Conservation (phyloP, 1,140 invertebrate species). For the Drosophila asahinai region DNA sequence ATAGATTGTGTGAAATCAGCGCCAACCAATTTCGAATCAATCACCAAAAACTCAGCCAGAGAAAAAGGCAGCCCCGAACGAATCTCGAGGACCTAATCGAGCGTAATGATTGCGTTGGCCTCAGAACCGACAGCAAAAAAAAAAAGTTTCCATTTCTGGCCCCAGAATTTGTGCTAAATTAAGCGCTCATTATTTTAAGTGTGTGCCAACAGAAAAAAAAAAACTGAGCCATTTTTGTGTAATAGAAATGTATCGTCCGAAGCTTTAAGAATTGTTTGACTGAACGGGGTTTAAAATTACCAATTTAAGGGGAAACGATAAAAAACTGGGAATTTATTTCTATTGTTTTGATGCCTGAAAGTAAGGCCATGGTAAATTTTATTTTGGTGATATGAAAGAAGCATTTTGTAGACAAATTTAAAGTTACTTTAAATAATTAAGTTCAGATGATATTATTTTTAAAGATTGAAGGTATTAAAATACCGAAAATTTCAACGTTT, state of each 20-base stretch:
- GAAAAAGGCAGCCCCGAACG: constrained; percentile 28
- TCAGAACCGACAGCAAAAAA: constrained; percentile 10
- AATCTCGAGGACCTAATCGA: constrained; percentile 69
- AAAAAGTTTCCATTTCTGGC: constrained; percentile 43
- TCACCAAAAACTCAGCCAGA: constrained; percentile 48
- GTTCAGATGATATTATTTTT: no score
- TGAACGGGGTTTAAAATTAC: not conserved
- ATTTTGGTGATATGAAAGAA: no score
- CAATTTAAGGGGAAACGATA: not conserved
- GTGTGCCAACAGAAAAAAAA: constrained; percentile 21
- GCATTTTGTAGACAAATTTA: no score
- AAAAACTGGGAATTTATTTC: no score
- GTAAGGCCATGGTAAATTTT: no score
- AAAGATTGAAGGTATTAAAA: no score
- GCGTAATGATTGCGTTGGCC: constrained; percentile 80
- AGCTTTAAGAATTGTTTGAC: constrained; percentile 6
- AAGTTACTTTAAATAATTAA: no score
- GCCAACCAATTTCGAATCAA: constrained; percentile 83
- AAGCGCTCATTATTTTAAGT: constrained; percentile 83
- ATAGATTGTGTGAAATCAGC: constrained; percentile 81
- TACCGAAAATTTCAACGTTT: no score
- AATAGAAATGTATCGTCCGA: constrained; percentile 39
- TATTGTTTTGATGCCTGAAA: no score
- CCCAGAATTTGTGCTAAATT: constrained; percentile 72
- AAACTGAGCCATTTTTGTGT: constrained; percentile 41